phyloP scores from a whole-genome alignment of 2,113 vertebrate genomes.

The Protomyctophum bolini region DNA sequence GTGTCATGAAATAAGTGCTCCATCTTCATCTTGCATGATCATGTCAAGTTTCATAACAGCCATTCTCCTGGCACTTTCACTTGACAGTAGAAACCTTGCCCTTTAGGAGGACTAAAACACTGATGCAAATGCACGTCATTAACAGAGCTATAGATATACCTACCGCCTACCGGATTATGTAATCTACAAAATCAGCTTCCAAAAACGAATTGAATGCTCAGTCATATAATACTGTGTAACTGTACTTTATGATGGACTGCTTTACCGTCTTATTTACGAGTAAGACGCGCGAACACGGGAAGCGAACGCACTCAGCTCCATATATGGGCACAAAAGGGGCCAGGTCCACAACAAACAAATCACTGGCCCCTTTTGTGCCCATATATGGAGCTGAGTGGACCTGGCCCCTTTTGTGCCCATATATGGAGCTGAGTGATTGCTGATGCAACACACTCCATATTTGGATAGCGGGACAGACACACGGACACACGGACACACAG shows the following conservation, averaged over 20 bases:
- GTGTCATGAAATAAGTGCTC: slow-evolving; percentile 64
- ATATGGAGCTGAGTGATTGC: too few species aligned
- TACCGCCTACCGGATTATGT: background rate
- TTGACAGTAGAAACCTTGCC: background rate
- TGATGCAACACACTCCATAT: too few species aligned
- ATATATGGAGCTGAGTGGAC: too few species aligned
- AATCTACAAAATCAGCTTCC: too few species aligned
- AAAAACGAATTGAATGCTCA: background rate
- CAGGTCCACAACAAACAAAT: too few species aligned
- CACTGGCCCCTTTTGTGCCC: too few species aligned
- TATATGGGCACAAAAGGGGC: too few species aligned
- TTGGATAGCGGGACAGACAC: too few species aligned
- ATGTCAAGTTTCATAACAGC: slow-evolving; percentile 54
- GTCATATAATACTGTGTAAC: background rate
- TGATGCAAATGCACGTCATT: background rate
- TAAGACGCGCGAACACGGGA: background rate
- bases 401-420: too few species aligned
- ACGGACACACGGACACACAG: too few species aligned
- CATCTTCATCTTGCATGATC: slow-evolving; percentile 31
- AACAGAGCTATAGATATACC: too few species aligned
- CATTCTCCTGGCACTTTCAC: slow-evolving; percentile 53
- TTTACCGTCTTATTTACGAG: background rate
- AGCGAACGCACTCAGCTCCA: too few species aligned
- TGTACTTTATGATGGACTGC: background rate
- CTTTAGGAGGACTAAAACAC: background rate